Evolutionary conservation across 1,140 invertebrate genomes (phyloP), one percentile per base, ranked within the genome.

Genomic region (Dufourea novaeangliae): DNA sequence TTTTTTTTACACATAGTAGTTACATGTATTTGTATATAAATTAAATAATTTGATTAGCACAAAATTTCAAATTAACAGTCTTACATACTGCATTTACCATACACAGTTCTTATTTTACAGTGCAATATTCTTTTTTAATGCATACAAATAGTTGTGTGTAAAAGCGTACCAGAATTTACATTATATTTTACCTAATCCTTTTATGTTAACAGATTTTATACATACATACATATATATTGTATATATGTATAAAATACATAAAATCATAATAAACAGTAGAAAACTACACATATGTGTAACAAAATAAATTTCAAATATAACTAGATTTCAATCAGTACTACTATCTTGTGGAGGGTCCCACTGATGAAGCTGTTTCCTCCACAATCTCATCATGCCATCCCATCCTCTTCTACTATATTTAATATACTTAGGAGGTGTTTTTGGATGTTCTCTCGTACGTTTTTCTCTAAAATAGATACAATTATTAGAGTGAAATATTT

Each of bases 351-450:
- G 92, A 41, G 95, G 94, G 92, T 98, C 97, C 94, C 95, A 99
- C 78, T 94, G 93, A 89, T 99, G 98, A 32, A 99, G 92, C 80
- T 96, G 94, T 87, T 96, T 95, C 54, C 97, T 93, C 98, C 98
- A 98, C 59, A 96, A 93, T 91, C 95, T 96, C 0, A 99, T 95
- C 80, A 97, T 93, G 17, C 95, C 95, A 90, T 99, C 98, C 95
- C 97, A 99, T 11, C 96, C 97, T 85, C 98, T 93, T 57, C 98
- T 94, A 87, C 97, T 98, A 91, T 97, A 98, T 90, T 98, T 98
- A 46, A 94, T 88, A 90, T 95, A 94, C 90, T 97, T 98, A 79
- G 97, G 95, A 1, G 98, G 98, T 22, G 98, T 98, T 86, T 94
- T 94, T 17, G 98, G 98, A 93, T 98, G 95, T 17, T 95, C 94